Conservation (phyloP, 2,113 vertebrate species). For the Psophia crepitans region DNA sequence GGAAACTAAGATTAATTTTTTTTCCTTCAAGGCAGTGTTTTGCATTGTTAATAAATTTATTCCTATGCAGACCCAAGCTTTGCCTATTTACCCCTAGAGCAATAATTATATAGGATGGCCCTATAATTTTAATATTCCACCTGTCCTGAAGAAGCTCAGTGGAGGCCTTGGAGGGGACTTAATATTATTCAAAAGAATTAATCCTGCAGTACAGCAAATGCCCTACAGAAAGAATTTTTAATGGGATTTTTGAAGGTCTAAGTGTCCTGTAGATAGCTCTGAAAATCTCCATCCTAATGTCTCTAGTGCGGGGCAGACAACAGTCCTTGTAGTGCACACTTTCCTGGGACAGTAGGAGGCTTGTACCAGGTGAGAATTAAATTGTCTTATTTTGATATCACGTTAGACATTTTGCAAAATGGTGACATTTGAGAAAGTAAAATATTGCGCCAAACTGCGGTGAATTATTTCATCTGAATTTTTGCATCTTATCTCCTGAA, state of each 20-base stretch:
- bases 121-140: slow-evolving; percentile 1
- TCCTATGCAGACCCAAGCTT: neutral
- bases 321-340: neutral
- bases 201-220: neutral
- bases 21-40: neutral
- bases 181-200: slow-evolving; percentile 11
- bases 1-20: neutral
- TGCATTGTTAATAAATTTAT: slow-evolving; percentile 8
- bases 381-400: neutral
- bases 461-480: neutral
- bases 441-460: neutral
- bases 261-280: neutral
- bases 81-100: neutral
- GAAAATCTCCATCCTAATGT: neutral
- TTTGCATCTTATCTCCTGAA: neutral
- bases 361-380: neutral
- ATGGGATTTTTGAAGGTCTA: neutral
- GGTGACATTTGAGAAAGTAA: neutral
- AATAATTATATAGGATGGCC: neutral
- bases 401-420: neutral
- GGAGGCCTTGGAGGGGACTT: neutral
- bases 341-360: neutral
- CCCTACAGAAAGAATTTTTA: neutral
- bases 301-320: neutral
- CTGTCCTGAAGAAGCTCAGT: neutral